phyloP scores from a whole-genome alignment of 2,113 vertebrate genomes.

The Thymallus thymallus region DNA sequence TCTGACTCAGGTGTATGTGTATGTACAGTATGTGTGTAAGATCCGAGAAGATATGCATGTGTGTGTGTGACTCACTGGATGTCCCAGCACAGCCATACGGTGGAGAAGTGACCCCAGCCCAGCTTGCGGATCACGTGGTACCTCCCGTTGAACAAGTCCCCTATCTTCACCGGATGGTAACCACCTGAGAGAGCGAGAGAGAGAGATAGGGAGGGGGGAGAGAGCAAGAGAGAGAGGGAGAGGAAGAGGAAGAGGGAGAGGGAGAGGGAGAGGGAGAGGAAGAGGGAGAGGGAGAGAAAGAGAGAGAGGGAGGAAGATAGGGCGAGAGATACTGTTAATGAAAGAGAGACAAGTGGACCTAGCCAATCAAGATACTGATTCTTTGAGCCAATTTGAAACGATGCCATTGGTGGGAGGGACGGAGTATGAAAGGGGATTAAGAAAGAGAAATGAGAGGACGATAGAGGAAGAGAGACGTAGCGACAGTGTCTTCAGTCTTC shows the following conservation, averaged over 20 bases:
- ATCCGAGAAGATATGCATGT: neutral
- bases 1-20: neutral
- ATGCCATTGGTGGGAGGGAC: neutral
- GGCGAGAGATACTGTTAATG: neutral
- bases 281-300: conserved; percentile 13
- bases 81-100: conserved; percentile 3
- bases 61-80: neutral
- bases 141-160: conserved; percentile 1
- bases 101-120: conserved; percentile 1
- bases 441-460: neutral
- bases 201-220: too few species aligned
- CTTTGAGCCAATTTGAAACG: too few species aligned
- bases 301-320: neutral
- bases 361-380: neutral
- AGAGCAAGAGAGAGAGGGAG: conserved; percentile 21
- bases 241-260: conserved; percentile 13
- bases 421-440: neutral
- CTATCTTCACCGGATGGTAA: conserved; percentile 4
- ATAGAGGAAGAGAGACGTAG: neutral
- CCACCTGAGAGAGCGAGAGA: neutral
- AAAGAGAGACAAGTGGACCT: conserved; percentile 8
- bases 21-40: neutral
- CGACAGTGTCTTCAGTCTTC: neutral
- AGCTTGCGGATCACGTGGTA: neutral
- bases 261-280: accelerated